These are phyloP conservation scores for Adelges cooleyi DNA, from an alignment of 1,140 invertebrate species.

Conservation along the genomic window DNA sequence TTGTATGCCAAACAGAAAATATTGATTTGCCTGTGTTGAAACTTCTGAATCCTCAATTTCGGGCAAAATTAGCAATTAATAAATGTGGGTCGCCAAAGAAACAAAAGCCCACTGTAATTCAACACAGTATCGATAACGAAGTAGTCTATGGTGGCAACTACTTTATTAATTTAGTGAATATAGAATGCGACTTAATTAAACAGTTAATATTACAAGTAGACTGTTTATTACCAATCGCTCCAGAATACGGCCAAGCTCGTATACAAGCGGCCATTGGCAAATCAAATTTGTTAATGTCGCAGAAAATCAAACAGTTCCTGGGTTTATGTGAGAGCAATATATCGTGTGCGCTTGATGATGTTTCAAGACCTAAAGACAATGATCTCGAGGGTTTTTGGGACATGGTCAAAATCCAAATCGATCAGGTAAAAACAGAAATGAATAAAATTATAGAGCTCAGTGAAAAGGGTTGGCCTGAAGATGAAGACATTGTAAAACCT, in stretches of 20 bases:
- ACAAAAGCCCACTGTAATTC: neutral
- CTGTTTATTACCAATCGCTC: slow-evolving; percentile 11
- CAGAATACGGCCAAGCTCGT: slow-evolving; percentile 20
- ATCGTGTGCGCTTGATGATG: slow-evolving; percentile 7
- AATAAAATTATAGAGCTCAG: neutral
- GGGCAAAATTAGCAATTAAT: slow-evolving; percentile 19
- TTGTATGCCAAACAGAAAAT: slow-evolving; percentile 8
- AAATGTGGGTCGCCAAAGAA: neutral
- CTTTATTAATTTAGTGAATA: slow-evolving; percentile 19
- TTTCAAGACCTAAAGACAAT: slow-evolving; percentile 19
- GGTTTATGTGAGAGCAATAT: slow-evolving; percentile 21
- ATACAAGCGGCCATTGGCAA: slow-evolving; percentile 20
- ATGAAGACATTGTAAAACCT: neutral
- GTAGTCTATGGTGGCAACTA: neutral
- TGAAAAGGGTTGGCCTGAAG: slow-evolving; percentile 9
- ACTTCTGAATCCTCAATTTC: slow-evolving; percentile 16
- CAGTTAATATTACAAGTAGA: slow-evolving; percentile 16
- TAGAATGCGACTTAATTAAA: slow-evolving; percentile 20
- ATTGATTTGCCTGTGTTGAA: slow-evolving; percentile 18
- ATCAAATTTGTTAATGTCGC: slow-evolving; percentile 19
- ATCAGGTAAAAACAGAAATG: slow-evolving; percentile 22
- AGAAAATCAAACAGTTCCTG: slow-evolving; percentile 24
- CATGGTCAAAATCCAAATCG: slow-evolving; percentile 13
- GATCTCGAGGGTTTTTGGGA: slow-evolving; percentile 26
- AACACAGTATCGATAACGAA: neutral